Conservation (phyloP, 2,888 invertebrate genomes). For the Chironomus riparius region DNA sequence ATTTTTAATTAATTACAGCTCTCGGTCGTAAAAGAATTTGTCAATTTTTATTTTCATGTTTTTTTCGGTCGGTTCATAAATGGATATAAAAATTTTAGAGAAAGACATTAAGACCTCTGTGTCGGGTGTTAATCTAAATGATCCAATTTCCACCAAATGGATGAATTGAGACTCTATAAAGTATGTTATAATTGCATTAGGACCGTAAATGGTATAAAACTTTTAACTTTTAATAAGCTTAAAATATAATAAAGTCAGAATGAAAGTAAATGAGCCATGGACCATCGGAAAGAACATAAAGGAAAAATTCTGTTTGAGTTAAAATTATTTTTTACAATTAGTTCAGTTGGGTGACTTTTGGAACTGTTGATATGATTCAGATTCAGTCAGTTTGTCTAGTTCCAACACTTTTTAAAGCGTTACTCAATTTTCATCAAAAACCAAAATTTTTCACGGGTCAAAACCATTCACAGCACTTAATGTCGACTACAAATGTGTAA, state of each 20-base stretch:
- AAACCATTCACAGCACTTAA: too few species aligned
- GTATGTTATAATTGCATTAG: too few species aligned
- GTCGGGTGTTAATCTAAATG: conserved; percentile 6
- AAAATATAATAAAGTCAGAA: not conserved
- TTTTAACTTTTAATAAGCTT: not conserved
- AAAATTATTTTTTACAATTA: conserved; percentile 11
- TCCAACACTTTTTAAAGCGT: too few species aligned
- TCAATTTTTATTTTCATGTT: not conserved
- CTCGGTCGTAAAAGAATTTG: not conserved
- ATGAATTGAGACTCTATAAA: not conserved
- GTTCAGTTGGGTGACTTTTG: not conserved
- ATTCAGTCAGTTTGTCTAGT: too few species aligned
- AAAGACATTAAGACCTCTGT: not conserved
- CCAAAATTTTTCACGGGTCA: too few species aligned
- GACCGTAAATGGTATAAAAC: too few species aligned
- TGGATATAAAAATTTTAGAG: too few species aligned
- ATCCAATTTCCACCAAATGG: conserved; percentile 1
- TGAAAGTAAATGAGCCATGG: conserved; percentile 1
- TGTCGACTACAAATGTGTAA: too few species aligned
- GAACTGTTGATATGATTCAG: not conserved
- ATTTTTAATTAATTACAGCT: conserved; percentile 1
- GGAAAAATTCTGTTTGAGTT: not conserved
- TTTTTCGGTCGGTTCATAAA: too few species aligned
- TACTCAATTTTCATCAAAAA: too few species aligned
- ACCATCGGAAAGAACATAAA: not conserved